Base-by-base conservation (phyloP, 2,888 invertebrate species). In the Dromius quadrimaculatus region DNA sequence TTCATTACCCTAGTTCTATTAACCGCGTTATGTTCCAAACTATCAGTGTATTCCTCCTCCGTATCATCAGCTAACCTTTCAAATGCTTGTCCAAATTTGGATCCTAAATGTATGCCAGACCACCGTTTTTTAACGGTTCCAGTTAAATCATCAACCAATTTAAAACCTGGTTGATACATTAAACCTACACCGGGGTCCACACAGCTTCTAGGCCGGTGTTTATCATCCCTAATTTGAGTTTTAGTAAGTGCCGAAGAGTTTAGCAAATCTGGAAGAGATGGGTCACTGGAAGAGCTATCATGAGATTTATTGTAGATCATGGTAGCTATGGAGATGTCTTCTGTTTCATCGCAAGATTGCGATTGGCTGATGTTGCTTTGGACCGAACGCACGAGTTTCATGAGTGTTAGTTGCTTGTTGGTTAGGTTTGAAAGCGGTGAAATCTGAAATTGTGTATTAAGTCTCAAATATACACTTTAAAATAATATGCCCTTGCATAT, bases 1-100 rank as follows among this genome's bases (percentile, higher is more conserved):
- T 11, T 41, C 23, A 28, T 15, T 20, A 3, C 19, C 1, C 20
- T 17, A 1, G n/a, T 19, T 32, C 28, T 54, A 23, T 28, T 57
- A 13, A 15, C 59, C 1, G 47, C 20, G 6, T 41, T 41, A 79
- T 87, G 88, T 81, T 90, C 91, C 75, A 91, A 84, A 81, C 91
- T 91, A 82, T 92, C 92, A 5, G 90, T 89, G 78, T 91, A 91
- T 80, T 90, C 90, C 47, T 85, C 86, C 75, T 89, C 89, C 77
- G 90, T 90, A 57, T 88, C 87, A 72, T 87, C 86, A 65, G 86
- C 86, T 23, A 92, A 83, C 76, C 89, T 85, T 78, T 91, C 91
- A 76, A 91, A 90, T 1, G 89, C 90, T 77, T 90, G 89, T 81
- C 89, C 90, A 75, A 91, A 83, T 77, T 90, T 90, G 0, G 90